A percentile compares a stretch with the other conserved stretches of the same genome.
Conservation (phyloP, 2,888 invertebrate genomes). For the Scaptomyza reducta region DNA sequence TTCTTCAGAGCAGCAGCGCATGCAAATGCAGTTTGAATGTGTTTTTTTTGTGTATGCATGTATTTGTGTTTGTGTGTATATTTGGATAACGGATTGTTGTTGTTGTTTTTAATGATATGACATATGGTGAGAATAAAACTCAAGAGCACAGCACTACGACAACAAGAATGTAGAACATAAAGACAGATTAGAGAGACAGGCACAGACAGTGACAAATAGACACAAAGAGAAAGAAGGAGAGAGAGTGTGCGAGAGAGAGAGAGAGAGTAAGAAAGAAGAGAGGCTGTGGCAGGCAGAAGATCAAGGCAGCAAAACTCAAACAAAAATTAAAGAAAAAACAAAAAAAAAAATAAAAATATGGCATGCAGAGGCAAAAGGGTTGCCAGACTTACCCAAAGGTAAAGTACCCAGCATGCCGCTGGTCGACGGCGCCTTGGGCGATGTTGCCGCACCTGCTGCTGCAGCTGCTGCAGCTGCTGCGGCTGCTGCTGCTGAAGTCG, state of each 20-base stretch:
- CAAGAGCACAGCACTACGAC: conserved; percentile 53
- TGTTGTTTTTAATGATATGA: conserved; percentile 5
- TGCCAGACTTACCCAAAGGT: conserved; percentile 82
- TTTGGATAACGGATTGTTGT: too few species aligned
- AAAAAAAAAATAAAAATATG: neutral
- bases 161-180: conserved; percentile 33
- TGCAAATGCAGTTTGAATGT: conserved; percentile 17
- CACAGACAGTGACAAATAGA: conserved; percentile 19
- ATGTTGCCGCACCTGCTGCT: conserved; percentile 23
- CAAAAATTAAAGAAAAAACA: neutral
- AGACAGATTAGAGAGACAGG: conserved; percentile 16
- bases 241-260: neutral
- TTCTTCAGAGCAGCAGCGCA: conserved; percentile 4
- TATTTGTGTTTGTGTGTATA: conserved; percentile 7
- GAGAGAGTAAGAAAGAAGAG: conserved; percentile 19
- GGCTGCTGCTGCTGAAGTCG: conserved; percentile 39
- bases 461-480: conserved; percentile 22
- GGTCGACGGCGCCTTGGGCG: conserved; percentile 62
- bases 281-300: conserved; percentile 34
- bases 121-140: conserved; percentile 39
- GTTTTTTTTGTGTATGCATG: conserved; percentile 2
- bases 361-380: conserved; percentile 8
- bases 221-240: conserved; percentile 8
- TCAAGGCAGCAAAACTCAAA: conserved; percentile 16
- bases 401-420: conserved; percentile 83